These are phyloP conservation scores for Dolichotis patagonum DNA, from an alignment of 2,113 vertebrate species.

Conservation along the genomic window DNA sequence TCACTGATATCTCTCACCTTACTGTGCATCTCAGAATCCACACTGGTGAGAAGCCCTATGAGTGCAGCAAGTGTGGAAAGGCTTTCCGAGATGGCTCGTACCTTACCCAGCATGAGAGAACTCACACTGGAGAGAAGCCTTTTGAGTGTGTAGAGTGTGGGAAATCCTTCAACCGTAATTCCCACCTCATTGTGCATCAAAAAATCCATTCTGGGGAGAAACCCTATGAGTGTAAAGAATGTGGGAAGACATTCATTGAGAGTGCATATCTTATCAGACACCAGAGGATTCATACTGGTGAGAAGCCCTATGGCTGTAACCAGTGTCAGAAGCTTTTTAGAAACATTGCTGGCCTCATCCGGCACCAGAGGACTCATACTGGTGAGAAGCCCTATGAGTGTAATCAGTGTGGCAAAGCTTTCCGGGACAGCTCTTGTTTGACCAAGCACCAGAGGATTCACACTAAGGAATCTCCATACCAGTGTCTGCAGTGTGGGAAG, in stretches of 20 bases:
- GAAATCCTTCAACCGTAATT: slow-evolving; percentile 84
- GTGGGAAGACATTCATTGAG: slow-evolving; percentile 83
- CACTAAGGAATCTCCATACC: slow-evolving; percentile 80
- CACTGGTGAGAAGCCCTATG: slow-evolving; percentile 81
- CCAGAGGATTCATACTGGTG: slow-evolving; percentile 83
- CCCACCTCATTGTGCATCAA: slow-evolving; percentile 82
- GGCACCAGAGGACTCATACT: slow-evolving; percentile 84
- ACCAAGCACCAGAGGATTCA: slow-evolving; percentile 83
- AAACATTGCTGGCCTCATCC: slow-evolving; percentile 81
- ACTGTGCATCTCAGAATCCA: slow-evolving; percentile 79
- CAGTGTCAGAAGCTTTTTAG: slow-evolving; percentile 84
- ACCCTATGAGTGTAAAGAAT: slow-evolving; percentile 81
- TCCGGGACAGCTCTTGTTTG: slow-evolving; percentile 83
- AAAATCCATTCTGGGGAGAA: slow-evolving; percentile 84
- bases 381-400: slow-evolving; percentile 85
- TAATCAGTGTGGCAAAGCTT: slow-evolving; percentile 83
- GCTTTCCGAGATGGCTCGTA: slow-evolving; percentile 81
- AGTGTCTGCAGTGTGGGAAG: slow-evolving; percentile 78
- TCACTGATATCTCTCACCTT: slow-evolving; percentile 80
- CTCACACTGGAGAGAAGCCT: slow-evolving; percentile 82
- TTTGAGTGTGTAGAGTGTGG: slow-evolving; percentile 85
- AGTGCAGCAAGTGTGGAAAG: slow-evolving; percentile 86
- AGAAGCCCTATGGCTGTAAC: slow-evolving; percentile 84
- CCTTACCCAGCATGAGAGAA: slow-evolving; percentile 81
- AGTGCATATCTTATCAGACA: slow-evolving; percentile 84